phyloP scores from a whole-genome alignment of 2,888 invertebrate species.

The Anthoptus insignis region DNA sequence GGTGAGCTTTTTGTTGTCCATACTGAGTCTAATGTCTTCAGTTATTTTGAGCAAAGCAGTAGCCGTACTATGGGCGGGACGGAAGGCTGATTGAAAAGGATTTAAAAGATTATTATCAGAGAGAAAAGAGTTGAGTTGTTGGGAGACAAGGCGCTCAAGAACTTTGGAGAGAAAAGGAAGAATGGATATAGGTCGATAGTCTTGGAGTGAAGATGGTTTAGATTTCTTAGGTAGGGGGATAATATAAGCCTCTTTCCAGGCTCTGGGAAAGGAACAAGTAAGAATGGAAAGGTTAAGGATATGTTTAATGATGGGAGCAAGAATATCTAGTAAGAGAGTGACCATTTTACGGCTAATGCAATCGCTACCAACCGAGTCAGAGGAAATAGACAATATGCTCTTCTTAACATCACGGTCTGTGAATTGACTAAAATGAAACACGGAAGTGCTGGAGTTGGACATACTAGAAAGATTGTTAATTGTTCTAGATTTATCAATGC shows the following conservation, averaged over 20 bases:
- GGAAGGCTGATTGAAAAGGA: no score
- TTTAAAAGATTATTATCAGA: not conserved
- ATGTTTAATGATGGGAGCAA: constrained; percentile 4
- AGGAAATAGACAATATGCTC: constrained; percentile 14
- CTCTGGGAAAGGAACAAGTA: not conserved
- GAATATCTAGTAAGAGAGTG: constrained; percentile 13
- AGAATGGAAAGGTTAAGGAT: not conserved
- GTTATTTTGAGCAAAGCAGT: no score
- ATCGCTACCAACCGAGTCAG: constrained; percentile 26
- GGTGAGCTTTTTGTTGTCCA: no score
- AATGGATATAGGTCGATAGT: not conserved
- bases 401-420: constrained; percentile 27
- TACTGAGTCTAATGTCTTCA: no score
- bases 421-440: constrained; percentile 18
- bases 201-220: not conserved
- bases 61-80: no score
- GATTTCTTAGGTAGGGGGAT: constrained; percentile 9
- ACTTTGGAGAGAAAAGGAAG: not conserved
- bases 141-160: not conserved
- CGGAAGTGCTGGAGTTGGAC: constrained; percentile 17
- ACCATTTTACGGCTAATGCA: constrained; percentile 34
- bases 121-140: not conserved
- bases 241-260: not conserved
- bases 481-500: no score
- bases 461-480: constrained; percentile 5